A percentile compares a stretch with the other conserved stretches of the same genome.
These are phyloP conservation scores for Carassius carassius DNA, from an alignment of 2,113 vertebrate genomes.

Conservation along the genomic window DNA sequence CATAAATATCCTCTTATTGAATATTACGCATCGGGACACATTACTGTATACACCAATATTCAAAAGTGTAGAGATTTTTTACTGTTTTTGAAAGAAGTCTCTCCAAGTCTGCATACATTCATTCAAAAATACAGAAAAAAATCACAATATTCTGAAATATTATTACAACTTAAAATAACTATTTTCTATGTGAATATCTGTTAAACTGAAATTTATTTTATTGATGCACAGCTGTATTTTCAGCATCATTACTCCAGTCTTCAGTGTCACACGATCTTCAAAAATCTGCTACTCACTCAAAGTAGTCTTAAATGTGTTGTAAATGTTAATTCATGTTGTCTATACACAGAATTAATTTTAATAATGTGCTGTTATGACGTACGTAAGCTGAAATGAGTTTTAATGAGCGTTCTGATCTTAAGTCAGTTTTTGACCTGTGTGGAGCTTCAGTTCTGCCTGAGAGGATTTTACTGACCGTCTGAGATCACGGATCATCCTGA, in stretches of 20 bases:
- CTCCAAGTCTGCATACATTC: no score
- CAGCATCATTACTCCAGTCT: not conserved
- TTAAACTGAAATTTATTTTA: no score
- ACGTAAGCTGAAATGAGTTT: not conserved
- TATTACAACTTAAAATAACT: not conserved
- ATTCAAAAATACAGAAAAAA: no score
- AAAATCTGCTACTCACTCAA: not conserved
- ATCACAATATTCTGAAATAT: not conserved
- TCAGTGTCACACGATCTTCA: not conserved
- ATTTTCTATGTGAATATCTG: no score
- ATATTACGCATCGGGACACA: not conserved
- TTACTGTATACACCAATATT: not conserved
- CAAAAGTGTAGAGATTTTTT: not conserved
- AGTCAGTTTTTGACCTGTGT: not conserved
- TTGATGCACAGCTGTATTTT: not conserved
- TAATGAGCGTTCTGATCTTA: not conserved
- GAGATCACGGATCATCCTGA: not conserved
- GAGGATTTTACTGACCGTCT: not conserved
- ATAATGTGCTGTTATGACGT: not conserved
- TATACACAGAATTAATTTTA: not conserved
- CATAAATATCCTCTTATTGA: no score
- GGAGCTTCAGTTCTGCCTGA: conserved; percentile 14
- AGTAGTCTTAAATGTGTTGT: not conserved
- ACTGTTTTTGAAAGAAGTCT: no score
- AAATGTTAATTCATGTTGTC: conserved; percentile 6